These are phyloP conservation scores for Lingula anatina DNA, from an alignment of 2,888 invertebrate genomes.

Conservation along the genomic window DNA sequence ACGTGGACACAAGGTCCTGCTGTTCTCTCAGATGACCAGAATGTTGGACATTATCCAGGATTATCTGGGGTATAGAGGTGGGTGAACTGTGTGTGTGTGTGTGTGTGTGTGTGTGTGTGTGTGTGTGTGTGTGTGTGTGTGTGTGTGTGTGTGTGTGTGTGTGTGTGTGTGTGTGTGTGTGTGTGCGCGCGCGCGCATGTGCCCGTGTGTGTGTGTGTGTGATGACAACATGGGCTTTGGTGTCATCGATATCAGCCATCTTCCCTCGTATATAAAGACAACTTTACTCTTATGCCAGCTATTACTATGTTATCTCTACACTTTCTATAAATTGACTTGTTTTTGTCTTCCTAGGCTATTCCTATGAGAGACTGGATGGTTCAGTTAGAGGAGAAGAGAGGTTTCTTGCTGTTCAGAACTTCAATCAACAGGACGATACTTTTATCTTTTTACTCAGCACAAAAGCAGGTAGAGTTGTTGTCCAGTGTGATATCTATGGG, in stretches of 20 bases:
- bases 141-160: no score
- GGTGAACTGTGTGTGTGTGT: constrained; percentile 1
- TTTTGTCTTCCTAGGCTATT: constrained; percentile 34
- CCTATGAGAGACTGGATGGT: constrained; percentile 53
- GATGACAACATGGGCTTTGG: no score
- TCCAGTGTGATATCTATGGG: not conserved
- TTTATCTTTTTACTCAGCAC: constrained; percentile 54
- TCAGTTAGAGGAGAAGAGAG: constrained; percentile 53
- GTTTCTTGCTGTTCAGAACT: constrained; percentile 50
- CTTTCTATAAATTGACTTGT: no score
- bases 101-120: no score
- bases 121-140: no score
- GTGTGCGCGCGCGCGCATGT: no score
- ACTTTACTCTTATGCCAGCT: no score
- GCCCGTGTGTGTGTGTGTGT: no score
- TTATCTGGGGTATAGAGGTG: constrained; percentile 48
- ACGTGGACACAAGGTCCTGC: constrained; percentile 49
- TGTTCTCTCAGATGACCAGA: constrained; percentile 54
- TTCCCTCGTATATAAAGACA: no score
- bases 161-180: no score
- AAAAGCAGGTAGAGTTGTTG: constrained; percentile 50
- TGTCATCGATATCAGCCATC: no score
- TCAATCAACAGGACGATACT: constrained; percentile 47
- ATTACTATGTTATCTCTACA: no score
- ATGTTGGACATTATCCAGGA: constrained; percentile 54